Percentiles rank a stretch among this genome's conserved stretches.
Conservation (phyloP, 2,888 invertebrate genomes). For the Physocephala rufipes region DNA sequence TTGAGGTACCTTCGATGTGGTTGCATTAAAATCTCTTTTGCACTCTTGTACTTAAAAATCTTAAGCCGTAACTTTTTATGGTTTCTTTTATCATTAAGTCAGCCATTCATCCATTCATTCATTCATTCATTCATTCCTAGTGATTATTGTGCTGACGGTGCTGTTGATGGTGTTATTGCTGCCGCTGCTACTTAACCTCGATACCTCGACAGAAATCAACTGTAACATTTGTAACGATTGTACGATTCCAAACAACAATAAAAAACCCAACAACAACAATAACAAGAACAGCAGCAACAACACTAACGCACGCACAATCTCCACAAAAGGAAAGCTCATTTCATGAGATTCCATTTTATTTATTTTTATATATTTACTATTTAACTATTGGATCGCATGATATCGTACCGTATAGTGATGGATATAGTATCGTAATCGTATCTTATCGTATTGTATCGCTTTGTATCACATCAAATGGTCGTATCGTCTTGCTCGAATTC, state of each 20-base stretch:
- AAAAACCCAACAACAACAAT: too few species aligned
- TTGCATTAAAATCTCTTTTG: too few species aligned
- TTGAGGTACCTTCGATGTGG: not conserved
- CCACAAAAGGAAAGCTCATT: not conserved
- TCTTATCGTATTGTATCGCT: too few species aligned
- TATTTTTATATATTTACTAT: too few species aligned
- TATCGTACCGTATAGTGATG: too few species aligned
- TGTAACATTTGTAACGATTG: slow-evolving; percentile 26
- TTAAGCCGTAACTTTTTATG: not conserved
- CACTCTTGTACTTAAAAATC: not conserved
- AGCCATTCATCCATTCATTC: too few species aligned
- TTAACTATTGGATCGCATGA: not conserved
- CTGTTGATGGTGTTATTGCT: slow-evolving; percentile 16
- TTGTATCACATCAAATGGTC: too few species aligned
- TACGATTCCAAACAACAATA: too few species aligned
- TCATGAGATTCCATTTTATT: not conserved
- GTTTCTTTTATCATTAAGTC: not conserved
- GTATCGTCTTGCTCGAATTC: too few species aligned
- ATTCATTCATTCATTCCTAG: not conserved
- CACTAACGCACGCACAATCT: too few species aligned
- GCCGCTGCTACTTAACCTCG: slow-evolving; percentile 23
- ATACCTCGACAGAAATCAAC: slow-evolving; percentile 26
- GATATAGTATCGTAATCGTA: too few species aligned
- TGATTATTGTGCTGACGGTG: not conserved
- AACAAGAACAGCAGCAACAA: too few species aligned